phyloP scores from a whole-genome alignment of 2,113 vertebrate species.

The Chionis minor region DNA sequence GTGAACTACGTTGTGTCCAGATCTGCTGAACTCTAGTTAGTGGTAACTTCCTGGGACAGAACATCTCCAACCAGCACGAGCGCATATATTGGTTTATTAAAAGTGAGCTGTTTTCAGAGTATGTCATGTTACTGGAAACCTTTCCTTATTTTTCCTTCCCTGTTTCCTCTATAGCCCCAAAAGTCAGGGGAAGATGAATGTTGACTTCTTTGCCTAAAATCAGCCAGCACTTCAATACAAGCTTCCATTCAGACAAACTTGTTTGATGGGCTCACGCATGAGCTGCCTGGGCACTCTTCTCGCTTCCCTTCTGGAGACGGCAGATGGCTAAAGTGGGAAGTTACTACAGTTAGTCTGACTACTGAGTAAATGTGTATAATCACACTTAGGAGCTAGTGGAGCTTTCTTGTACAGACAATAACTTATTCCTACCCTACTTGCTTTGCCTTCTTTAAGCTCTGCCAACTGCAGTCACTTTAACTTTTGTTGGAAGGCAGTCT shows the following conservation, averaged over 20 bases:
- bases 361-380: slow-evolving; percentile 31
- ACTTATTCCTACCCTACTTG: neutral
- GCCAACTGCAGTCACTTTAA: neutral
- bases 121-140: neutral
- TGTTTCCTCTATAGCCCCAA: neutral
- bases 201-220: neutral
- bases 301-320: neutral
- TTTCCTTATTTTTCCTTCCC: neutral
- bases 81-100: neutral
- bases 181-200: neutral
- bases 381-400: neutral
- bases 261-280: neutral
- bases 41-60: neutral
- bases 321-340: slow-evolving; percentile 65
- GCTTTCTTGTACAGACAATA: slow-evolving; percentile 38
- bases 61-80: accelerated
- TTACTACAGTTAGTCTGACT: slow-evolving; percentile 55
- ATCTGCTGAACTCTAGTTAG: neutral
- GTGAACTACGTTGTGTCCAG: neutral
- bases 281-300: slow-evolving; percentile 9
- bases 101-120: neutral
- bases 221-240: neutral
- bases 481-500: neutral
- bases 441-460: slow-evolving; percentile 8
- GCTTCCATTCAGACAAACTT: neutral